A percentile compares a stretch with the other conserved stretches of the same genome.
phyloP scores from a whole-genome alignment of 1,140 invertebrate genomes.

The Paralvinella palmiformis region DNA sequence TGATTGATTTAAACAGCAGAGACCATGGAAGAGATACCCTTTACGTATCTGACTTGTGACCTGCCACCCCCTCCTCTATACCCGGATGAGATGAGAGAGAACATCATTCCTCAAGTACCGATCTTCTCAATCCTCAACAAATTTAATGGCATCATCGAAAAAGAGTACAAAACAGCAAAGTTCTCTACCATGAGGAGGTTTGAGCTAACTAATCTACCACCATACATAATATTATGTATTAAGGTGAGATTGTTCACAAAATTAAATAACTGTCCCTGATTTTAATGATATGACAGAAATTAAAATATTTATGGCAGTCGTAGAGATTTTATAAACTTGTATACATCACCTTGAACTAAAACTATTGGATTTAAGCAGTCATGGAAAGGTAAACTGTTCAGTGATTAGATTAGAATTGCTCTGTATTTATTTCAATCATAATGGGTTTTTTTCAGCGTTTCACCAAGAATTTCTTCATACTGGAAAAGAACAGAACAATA shows the following conservation, averaged over 20 bases:
- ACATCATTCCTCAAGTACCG: slow-evolving; percentile 98
- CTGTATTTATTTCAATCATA: neutral
- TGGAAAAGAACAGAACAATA: slow-evolving; percentile 99
- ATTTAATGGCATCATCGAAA: slow-evolving; percentile 91
- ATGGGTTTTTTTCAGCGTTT: slow-evolving; percentile 64
- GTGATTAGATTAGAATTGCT: neutral
- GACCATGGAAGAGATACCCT: slow-evolving; percentile 79
- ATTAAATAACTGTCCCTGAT: no score
- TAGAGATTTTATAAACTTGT: no score
- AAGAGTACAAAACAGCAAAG: slow-evolving; percentile 99
- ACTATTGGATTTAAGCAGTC: neutral
- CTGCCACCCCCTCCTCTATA: slow-evolving; percentile 92
- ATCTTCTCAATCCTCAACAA: slow-evolving; percentile 87
- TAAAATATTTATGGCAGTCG: no score
- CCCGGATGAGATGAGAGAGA: slow-evolving; percentile 94
- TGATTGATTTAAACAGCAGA: slow-evolving; percentile 56
- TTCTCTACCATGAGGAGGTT: slow-evolving; percentile 97
- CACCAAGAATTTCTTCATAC: slow-evolving; percentile 97
- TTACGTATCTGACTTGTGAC: slow-evolving; percentile 94
- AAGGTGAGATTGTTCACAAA: slow-evolving; percentile 57
- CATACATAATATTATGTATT: slow-evolving; percentile 96
- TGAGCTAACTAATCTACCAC: slow-evolving; percentile 88
- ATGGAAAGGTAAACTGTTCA: neutral
- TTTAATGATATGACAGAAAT: no score
- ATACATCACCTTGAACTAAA: no score